Evolutionary conservation across 1,140 invertebrate species (phyloP).

Genomic region (Zaprionus kolodkinae): DNA sequence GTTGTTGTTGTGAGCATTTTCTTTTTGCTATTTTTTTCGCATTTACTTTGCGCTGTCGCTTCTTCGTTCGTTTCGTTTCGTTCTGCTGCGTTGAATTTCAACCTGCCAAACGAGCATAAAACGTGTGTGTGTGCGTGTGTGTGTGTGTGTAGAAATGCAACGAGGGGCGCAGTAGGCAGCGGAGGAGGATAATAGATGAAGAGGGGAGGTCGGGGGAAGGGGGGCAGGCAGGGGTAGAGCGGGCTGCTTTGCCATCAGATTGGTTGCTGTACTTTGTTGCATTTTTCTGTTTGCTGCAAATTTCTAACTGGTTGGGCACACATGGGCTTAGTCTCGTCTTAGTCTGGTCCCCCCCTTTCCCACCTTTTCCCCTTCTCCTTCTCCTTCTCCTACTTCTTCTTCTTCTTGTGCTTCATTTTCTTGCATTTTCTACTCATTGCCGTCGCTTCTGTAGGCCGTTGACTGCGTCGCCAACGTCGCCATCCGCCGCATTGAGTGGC

Average conservation of each 20-base stretch:
- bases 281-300: slow-evolving; percentile 69
- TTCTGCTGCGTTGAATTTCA: slow-evolving; percentile 81
- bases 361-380: no score
- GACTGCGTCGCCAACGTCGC: slow-evolving; percentile 56
- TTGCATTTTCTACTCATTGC: slow-evolving; percentile 50
- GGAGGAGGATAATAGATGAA: no score
- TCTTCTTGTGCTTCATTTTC: slow-evolving; percentile 4
- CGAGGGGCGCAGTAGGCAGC: neutral
- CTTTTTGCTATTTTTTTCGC: slow-evolving; percentile 65
- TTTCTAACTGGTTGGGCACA: slow-evolving; percentile 73
- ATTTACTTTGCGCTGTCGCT: slow-evolving; percentile 72
- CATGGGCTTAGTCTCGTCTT: slow-evolving; percentile 50
- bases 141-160: slow-evolving; percentile 18
- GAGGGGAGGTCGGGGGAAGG: no score
- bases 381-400: slow-evolving; percentile 15
- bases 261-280: slow-evolving; percentile 79
- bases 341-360: slow-evolving; percentile 26
- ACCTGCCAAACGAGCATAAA: slow-evolving; percentile 67
- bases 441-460: slow-evolving; percentile 73
- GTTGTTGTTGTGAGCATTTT: slow-evolving; percentile 65
- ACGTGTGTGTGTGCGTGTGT: slow-evolving; percentile 26
- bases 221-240: neutral
- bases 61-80: slow-evolving; percentile 52
- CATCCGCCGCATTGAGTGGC: slow-evolving; percentile 50
- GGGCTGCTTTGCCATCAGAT: slow-evolving; percentile 49